Conservation (phyloP, 1,140 invertebrate species). For the Sycobia sp. region DNA sequence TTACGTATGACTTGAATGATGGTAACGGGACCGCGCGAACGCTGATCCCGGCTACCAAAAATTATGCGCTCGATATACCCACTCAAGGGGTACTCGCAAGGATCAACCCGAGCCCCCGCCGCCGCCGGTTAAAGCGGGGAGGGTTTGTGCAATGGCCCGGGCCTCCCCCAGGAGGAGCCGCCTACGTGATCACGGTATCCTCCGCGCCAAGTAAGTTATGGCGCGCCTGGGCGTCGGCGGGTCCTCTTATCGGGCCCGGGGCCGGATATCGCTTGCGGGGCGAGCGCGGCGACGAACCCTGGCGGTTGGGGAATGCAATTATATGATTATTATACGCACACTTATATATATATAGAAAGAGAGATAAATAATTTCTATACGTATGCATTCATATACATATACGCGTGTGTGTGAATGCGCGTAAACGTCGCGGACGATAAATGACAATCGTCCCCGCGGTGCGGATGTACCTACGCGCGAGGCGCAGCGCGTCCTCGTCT, state of each 20-base stretch:
- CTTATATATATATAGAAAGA: no score
- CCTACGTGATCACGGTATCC: constrained; percentile 69
- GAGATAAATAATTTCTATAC: no score
- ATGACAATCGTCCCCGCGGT: background rate
- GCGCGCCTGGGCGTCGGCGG: background rate
- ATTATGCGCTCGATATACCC: constrained; percentile 68
- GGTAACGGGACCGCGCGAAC: constrained; percentile 65
- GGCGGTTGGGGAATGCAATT: background rate
- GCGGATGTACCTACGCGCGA: background rate
- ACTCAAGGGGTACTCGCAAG: constrained; percentile 68
- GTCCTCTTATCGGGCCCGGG: constrained; percentile 32
- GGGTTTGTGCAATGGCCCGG: constrained; percentile 68
- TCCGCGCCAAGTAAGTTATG: constrained; percentile 69
- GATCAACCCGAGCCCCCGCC: constrained; percentile 67
- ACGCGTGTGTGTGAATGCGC: no score
- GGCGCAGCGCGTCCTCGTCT: no score
- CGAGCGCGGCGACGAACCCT: constrained; percentile 5
- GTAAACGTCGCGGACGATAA: background rate
- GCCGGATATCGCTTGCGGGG: constrained; percentile 28
- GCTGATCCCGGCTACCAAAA: constrained; percentile 69
- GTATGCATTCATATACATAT: no score
- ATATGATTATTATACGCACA: no score
- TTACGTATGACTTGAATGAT: no score
- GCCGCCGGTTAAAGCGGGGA: no score
- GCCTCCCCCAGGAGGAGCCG: constrained; percentile 70